Evolutionary conservation across 1,140 invertebrate genomes (phyloP), one percentile per base, ranked within the genome.

Genomic region (Leguminivora glycinivorella): DNA sequence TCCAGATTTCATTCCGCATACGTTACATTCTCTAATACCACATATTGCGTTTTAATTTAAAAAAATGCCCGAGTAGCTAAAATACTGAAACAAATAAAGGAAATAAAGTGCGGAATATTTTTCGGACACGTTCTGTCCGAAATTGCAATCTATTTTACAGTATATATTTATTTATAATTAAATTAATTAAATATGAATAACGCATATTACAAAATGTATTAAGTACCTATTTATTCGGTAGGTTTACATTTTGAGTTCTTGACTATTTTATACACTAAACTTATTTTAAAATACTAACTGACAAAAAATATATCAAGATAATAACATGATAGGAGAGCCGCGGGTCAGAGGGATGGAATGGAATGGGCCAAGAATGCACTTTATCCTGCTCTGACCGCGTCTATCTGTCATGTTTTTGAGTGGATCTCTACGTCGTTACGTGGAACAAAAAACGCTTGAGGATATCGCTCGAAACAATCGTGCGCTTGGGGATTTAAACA

Each of bases 281-380:
- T 31, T 63, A 63, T 63, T 63, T 63, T 60, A 9, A n/a, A 63
- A 31, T 34, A n/a, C 22, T 29, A 63, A 63, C 58, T 6, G 25
- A 63, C 24, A 63, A 63, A 63, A 63, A 63, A 63, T n/a, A 24
- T 56, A 56, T 60, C 29, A 63, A 63, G 58, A 63, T 63, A 63
- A 63, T 63, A 29, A 63, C 58, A 29, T 63, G 58, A 63, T 63
- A 63, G 58, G 58, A 63, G 58, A 63, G 58, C 58, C 58, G 58
- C 29, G 58, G 58, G 58, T 63, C 58, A 63, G 58, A 63, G 58
- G 58, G 58, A 63, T 29, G 58, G 58, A 63, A 63, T 63, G 58
- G 58, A 63, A 63, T 63, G 58, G 26, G 26, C 25, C n/a, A 63
- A 31, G 58, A 63, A 63, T 63, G 58, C 58, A 29, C 58, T 63